phyloP scores from a whole-genome alignment of 2,888 invertebrate genomes.

The Lithophane socia region DNA sequence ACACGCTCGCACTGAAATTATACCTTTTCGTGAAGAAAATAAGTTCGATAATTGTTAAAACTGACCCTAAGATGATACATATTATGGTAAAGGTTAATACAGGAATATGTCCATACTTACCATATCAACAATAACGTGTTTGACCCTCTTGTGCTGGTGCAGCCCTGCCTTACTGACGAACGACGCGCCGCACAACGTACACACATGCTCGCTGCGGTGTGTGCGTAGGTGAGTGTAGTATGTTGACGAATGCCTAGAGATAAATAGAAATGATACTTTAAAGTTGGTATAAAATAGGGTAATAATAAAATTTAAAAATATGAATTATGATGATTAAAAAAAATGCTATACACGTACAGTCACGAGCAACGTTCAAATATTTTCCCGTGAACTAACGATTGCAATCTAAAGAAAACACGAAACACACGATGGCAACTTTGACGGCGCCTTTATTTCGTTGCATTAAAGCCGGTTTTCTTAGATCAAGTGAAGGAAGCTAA shows the following conservation, averaged over 20 bases:
- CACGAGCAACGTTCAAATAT: no score
- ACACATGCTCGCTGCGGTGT: constrained; percentile 82
- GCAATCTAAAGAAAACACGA: no score
- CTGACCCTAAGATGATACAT: no score
- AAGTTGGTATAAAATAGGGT: not conserved
- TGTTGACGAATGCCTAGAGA: constrained; percentile 76
- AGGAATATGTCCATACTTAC: constrained; percentile 66
- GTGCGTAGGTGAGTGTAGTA: constrained; percentile 86
- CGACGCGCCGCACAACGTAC: constrained; percentile 82
- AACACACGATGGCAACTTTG: no score
- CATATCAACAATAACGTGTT: constrained; percentile 73
- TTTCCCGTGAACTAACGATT: no score
- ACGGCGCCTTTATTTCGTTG: no score
- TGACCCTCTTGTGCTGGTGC: constrained; percentile 78
- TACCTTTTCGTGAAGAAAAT: no score
- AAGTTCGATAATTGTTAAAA: no score
- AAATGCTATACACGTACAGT: no score
- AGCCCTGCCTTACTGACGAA: constrained; percentile 83
- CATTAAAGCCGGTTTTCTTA: no score
- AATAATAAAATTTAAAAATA: not conserved
- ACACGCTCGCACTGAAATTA: no score
- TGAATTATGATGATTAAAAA: not conserved
- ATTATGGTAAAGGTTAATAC: not conserved
- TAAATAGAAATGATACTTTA: not conserved
- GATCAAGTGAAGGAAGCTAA: no score